Evolutionary conservation across 1,140 invertebrate species (phyloP), one percentile per base, ranked within the genome.

Genomic region (Drosophila pruinosa): DNA sequence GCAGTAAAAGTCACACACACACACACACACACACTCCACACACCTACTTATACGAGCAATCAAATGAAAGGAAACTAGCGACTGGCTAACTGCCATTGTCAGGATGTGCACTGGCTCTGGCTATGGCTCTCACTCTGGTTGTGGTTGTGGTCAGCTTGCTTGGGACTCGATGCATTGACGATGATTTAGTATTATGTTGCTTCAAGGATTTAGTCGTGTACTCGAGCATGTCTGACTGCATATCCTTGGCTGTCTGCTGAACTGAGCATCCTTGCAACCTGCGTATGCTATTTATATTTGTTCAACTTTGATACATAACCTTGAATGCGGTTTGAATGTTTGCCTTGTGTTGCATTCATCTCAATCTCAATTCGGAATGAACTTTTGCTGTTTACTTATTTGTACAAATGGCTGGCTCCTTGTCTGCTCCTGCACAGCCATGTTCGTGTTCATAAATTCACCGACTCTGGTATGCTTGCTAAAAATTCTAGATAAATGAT

Each of bases 141-240:
- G 8, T 56, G 56, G 10, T 59, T 59, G 26, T 59, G 36, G 70
- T 70, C 67, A 76, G 71, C 64, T 53, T 52, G 54, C 17, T 45
- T 21, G 36, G 34, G 50, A 36, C 47, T 63, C 71, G 31, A 62
- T 69, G 76, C 65, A 50, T 89, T 90, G 86, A 89, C 85, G 88
- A 89, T 89, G 86, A 90, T 90, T 90, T 90, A 90, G 78, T 80
- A 71, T 90, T 90, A 89, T 90, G 88, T 83, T 79, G 75, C 73
- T 83, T 73, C 78, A 53, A 83, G 88, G 88, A 90, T 90, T 90
- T 90, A 72, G 72, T 63, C 52, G 76, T 86, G 82, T 88, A 88
- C 72, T 88, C 82, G 61, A 86, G 71, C 82, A 48, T 88, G 82
- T 82, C 82, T 78, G 70, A 52, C 52, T 57, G 45, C 28, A 22